Evolutionary conservation across 2,888 invertebrate species (phyloP).

Genomic region (Oasisia sp.): DNA sequence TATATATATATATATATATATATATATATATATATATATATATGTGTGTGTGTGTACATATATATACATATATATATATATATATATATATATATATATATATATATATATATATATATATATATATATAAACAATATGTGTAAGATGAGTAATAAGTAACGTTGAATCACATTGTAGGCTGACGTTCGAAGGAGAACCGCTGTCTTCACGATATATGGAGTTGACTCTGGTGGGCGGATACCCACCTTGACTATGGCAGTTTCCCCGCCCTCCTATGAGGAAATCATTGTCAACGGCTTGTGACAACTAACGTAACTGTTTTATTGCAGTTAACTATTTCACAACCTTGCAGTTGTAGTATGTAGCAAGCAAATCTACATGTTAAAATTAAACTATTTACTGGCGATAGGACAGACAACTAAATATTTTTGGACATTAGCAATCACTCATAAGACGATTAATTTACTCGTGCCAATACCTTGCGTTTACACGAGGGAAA

Average conservation of each 20-base stretch:
- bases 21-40: too few relatives aligned
- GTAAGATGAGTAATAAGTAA: too few relatives aligned
- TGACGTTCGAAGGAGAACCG: not conserved
- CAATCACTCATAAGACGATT: not conserved
- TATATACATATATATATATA: too few relatives aligned
- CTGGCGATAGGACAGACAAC: not conserved
- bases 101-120: too few relatives aligned
- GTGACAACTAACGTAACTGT: not conserved
- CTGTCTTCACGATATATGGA: not conserved
- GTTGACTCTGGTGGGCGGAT: not conserved
- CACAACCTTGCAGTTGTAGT: not conserved
- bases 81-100: too few relatives aligned
- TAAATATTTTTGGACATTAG: not conserved
- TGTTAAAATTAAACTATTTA: not conserved
- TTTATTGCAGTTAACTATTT: not conserved
- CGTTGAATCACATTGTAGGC: not conserved
- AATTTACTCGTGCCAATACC: too few relatives aligned
- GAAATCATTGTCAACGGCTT: not conserved
- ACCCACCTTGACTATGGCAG: not conserved
- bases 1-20: too few relatives aligned
- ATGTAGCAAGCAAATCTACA: not conserved
- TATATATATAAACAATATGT: too few relatives aligned
- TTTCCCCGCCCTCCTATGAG: not conserved
- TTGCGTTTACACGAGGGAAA: too few relatives aligned
- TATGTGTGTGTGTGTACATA: too few relatives aligned